Evolutionary conservation across 2,888 invertebrate species (phyloP), one percentile per base, ranked within the genome.

Genomic region (Eupithecia inturbata): DNA sequence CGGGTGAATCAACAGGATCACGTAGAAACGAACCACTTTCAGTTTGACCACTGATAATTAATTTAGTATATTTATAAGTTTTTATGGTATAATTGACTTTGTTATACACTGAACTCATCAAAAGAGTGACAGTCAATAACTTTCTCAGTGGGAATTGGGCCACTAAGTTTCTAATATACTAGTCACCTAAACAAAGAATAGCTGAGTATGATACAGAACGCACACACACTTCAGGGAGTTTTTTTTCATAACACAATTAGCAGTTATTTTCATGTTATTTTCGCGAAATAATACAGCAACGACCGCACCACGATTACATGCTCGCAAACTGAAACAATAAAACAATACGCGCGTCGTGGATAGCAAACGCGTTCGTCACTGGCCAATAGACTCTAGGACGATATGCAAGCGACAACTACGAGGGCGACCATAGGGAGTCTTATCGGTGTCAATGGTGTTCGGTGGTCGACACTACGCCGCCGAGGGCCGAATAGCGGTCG

Each of bases 401-500:
- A 85, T 88, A 87, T 87, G 87, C 87, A 86, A 85, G 85, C 84
- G 85, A 83, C 84, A 79, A 72, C 75, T 84, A 77, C 81, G 79
- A 79, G 81, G 82, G 81, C 82, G 84, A 83, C 91, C 91, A 88
- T 87, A 89, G 92, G 92, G 92, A 91, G 87, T 81, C 80, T 81
- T 89, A 93, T 93, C 82, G 89, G 91, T 93, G 93, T 92, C 94
- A 93, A 66, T 87, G 85, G 87, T 87, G 88, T 86, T 87, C 87
- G 85, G 84, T 87, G 88, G 86, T 84, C 81, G 57, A 68, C 70
- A 73, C 71, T 72, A 63, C 41, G 67, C 49, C 84, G 85, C 81
- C 82, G 87, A 90, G 92, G 92, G 89, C 92, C 92, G 88, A 90
- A 90, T 94, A 94, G 94, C 94, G 94, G 94, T 92, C 91, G 90